phyloP scores from a whole-genome alignment of 1,140 invertebrate species.

The Zeugodacus cucurbitae region DNA sequence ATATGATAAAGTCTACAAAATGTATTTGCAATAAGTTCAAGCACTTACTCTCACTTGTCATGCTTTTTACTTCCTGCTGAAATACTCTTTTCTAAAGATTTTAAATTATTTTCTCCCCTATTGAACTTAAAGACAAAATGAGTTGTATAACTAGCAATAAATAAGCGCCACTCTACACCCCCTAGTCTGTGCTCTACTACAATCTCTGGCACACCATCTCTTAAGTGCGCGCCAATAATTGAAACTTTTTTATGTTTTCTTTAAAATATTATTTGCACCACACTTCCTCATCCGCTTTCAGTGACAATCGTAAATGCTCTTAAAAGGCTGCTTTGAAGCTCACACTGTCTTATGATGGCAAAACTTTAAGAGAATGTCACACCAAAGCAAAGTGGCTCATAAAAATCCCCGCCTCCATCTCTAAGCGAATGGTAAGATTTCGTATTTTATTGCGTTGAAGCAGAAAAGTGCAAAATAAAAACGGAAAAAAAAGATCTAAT shows the following conservation, averaged over 20 bases:
- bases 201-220: neutral
- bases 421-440: neutral
- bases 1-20: too few relatives aligned
- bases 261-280: neutral
- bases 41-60: too few relatives aligned
- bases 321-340: neutral
- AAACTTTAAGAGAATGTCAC: neutral
- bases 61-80: too few relatives aligned
- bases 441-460: neutral
- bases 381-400: neutral
- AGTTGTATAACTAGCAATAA: too few relatives aligned
- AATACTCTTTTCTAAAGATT: too few relatives aligned
- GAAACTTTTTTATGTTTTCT: neutral
- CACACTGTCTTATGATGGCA: neutral
- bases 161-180: neutral
- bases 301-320: neutral
- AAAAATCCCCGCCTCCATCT: neutral
- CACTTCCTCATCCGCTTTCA: neutral
- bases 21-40: too few relatives aligned
- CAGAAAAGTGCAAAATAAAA: neutral
- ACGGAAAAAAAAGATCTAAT: neutral
- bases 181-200: too few relatives aligned
- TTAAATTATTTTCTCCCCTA: too few relatives aligned
- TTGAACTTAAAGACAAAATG: too few relatives aligned
- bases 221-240: neutral